A percentile compares a stretch with the other conserved stretches of the same genome.
These are phyloP conservation scores for Drosophila littoralis DNA, from an alignment of 1,140 invertebrate species.

Conservation along the genomic window DNA sequence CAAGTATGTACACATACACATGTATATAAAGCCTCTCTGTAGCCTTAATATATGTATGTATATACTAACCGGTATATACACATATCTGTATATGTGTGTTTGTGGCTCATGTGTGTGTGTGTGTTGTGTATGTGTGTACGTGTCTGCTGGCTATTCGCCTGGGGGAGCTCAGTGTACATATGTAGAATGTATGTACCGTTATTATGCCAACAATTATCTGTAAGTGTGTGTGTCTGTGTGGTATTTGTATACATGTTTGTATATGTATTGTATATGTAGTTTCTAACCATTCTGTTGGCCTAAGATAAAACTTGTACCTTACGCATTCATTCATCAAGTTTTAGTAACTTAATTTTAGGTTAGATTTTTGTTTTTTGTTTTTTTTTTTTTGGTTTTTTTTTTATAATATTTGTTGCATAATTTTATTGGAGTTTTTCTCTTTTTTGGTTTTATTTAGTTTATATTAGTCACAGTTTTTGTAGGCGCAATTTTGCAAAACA, in stretches of 20 bases:
- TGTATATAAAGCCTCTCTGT: slow-evolving; percentile 49
- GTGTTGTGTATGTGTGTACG: slow-evolving; percentile 14
- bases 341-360: slow-evolving; percentile 38
- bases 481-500: slow-evolving; percentile 64
- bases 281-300: slow-evolving; percentile 36
- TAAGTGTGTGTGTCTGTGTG: slow-evolving; percentile 47
- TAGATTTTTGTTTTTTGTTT: slow-evolving; percentile 29
- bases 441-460: slow-evolving; percentile 27
- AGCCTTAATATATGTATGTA: slow-evolving; percentile 41
- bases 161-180: slow-evolving; percentile 56
- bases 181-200: slow-evolving; percentile 79
- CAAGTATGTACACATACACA: slow-evolving; percentile 59
- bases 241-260: slow-evolving; percentile 6
- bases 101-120: slow-evolving; percentile 30
- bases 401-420: slow-evolving; percentile 8
- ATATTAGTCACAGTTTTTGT: slow-evolving; percentile 77
- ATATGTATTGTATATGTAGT: slow-evolving; percentile 21
- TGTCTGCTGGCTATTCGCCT: slow-evolving; percentile 20
- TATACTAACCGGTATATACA: not conserved
- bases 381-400: slow-evolving; percentile 8
- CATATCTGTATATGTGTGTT: slow-evolving; percentile 19
- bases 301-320: slow-evolving; percentile 30
- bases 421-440: slow-evolving; percentile 49
- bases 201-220: slow-evolving; percentile 52
- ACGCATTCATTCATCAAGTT: slow-evolving; percentile 31